phyloP scores from a whole-genome alignment of 1,140 invertebrate species.

The Lordiphosa clarofinis region DNA sequence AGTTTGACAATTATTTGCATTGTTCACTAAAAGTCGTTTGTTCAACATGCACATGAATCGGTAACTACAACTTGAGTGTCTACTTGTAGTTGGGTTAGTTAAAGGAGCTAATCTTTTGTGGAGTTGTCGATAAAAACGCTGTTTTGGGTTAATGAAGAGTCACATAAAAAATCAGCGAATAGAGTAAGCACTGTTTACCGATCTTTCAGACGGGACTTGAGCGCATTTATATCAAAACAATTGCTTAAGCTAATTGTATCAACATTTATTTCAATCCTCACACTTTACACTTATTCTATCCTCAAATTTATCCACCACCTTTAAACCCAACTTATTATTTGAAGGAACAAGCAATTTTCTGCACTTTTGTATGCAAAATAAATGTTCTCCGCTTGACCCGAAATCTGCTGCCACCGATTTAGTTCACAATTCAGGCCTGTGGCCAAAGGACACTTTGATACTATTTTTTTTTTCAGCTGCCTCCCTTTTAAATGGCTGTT shows the following conservation, averaged over 20 bases:
- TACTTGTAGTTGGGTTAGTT: slow-evolving; percentile 37
- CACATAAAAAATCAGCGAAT: no score
- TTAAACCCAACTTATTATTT: slow-evolving; percentile 2
- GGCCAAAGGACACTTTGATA: slow-evolving; percentile 39
- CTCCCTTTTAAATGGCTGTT: slow-evolving; percentile 65
- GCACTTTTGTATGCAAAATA: slow-evolving; percentile 36
- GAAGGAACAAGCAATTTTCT: slow-evolving; percentile 33
- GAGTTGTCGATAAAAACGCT: slow-evolving; percentile 12
- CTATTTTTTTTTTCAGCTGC: slow-evolving; percentile 32
- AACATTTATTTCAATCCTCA: no score
- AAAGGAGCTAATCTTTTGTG: slow-evolving; percentile 28
- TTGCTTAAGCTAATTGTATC: no score
- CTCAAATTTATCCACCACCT: no score
- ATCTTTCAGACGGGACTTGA: no score
- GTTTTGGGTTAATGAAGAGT: slow-evolving; percentile 14
- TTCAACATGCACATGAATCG: slow-evolving; percentile 73
- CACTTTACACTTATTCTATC: no score
- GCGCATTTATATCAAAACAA: no score
- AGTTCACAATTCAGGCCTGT: slow-evolving; percentile 23
- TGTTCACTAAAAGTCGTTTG: slow-evolving; percentile 68
- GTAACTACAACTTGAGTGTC: slow-evolving; percentile 70
- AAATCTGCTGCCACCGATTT: slow-evolving; percentile 23
- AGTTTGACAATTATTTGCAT: slow-evolving; percentile 77
- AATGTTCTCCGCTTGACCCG: slow-evolving; percentile 41
- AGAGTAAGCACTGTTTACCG: no score